Conservation (phyloP, 2,888 invertebrate species). For the Eurois occulta region DNA sequence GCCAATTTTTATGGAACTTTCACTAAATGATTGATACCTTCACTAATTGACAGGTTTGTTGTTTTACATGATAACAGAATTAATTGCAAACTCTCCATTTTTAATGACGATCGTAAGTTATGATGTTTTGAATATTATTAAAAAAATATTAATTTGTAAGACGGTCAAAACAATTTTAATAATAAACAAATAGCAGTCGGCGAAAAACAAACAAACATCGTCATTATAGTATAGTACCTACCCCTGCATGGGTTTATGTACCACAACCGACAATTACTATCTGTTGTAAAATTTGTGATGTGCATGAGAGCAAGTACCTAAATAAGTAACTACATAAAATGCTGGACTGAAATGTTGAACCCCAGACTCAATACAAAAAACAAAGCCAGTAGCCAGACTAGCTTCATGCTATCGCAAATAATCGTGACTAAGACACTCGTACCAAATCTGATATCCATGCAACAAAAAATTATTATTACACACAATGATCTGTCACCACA, state of each 20-base stretch:
- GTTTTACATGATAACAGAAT: constrained; percentile 45
- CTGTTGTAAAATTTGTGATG: background rate
- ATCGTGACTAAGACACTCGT: constrained; percentile 38
- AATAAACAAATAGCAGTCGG: background rate
- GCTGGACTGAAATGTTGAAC: background rate
- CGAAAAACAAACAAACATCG: background rate
- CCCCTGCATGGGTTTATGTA: background rate
- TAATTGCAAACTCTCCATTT: constrained; percentile 55
- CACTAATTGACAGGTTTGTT: constrained; percentile 56
- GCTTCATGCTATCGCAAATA: constrained; percentile 21
- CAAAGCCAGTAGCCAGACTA: constrained; percentile 14
- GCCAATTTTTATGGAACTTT: constrained; percentile 57
- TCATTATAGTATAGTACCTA: no score
- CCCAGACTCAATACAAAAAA: background rate
- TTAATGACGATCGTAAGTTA: constrained; percentile 20
- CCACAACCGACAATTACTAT: background rate
- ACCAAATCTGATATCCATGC: constrained; percentile 3
- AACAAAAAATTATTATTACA: constrained; percentile 16
- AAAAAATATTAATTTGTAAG: background rate
- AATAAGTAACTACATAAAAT: background rate
- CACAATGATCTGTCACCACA: constrained; percentile 42
- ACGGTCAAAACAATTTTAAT: background rate
- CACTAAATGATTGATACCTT: constrained; percentile 64
- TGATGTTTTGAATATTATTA: constrained; percentile 2
- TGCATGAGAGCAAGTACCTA: background rate